Percentiles rank a stretch among this genome's conserved stretches.
These are phyloP conservation scores for Rhopalosiphum maidis DNA, from an alignment of 1,140 invertebrate species.

Conservation along the genomic window DNA sequence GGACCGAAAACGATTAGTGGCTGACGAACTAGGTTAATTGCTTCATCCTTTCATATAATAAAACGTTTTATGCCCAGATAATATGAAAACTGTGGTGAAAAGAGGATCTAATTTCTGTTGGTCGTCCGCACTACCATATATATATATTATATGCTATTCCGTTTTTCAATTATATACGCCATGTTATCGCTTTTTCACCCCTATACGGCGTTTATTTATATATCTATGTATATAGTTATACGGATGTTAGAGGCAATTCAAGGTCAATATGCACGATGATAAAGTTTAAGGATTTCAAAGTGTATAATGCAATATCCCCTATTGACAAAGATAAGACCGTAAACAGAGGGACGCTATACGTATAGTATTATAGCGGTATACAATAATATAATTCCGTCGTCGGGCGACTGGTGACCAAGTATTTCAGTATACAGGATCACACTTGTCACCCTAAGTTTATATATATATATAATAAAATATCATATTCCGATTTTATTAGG, in stretches of 20 bases:
- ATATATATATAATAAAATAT: background rate
- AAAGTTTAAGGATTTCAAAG: conserved; percentile 31
- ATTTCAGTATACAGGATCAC: background rate
- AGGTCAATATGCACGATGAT: background rate
- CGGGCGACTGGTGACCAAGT: background rate
- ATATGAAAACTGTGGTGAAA: conserved; percentile 20
- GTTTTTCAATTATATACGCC: conserved; percentile 39
- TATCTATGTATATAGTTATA: background rate
- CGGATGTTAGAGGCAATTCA: background rate
- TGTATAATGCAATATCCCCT: conserved; percentile 21
- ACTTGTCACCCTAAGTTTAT: background rate
- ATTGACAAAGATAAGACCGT: background rate
- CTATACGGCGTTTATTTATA: background rate
- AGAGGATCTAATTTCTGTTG: background rate
- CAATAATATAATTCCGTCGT: background rate
- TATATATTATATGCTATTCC: background rate
- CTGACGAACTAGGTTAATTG: conserved; percentile 21
- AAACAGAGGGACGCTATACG: background rate
- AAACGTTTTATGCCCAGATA: conserved; percentile 32
- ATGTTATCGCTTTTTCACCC: conserved; percentile 30
- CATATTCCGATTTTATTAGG: background rate
- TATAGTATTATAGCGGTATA: background rate
- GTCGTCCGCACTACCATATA: background rate
- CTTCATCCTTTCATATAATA: conserved; percentile 35
- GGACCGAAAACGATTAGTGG: background rate